These are phyloP conservation scores for Seladonia tumulorum DNA, from an alignment of 2,888 invertebrate species.

Conservation along the genomic window DNA sequence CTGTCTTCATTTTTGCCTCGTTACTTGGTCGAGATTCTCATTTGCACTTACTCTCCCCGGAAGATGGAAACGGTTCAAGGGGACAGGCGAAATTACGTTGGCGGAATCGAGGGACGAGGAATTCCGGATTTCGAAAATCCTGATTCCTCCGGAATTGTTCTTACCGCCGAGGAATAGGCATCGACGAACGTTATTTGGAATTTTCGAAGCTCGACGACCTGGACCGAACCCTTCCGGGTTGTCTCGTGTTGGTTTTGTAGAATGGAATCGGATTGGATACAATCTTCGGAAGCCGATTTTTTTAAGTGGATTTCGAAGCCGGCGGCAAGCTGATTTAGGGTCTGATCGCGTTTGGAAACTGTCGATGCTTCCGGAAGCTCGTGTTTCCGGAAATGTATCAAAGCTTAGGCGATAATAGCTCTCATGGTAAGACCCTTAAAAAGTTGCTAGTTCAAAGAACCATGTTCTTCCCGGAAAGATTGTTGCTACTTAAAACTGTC, in stretches of 20 bases:
- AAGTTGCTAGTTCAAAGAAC: background rate
- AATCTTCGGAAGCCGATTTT: background rate
- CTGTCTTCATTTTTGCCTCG: constrained; percentile 26
- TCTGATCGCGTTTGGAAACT: background rate
- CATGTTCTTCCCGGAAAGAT: background rate
- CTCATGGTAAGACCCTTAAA: background rate
- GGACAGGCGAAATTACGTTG: constrained; percentile 5
- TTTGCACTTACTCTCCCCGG: constrained; percentile 14
- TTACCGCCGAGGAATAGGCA: background rate
- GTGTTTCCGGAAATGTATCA: background rate
- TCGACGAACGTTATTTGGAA: background rate
- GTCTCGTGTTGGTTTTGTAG: background rate
- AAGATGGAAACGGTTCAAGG: constrained; percentile 2
- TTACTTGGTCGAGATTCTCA: background rate
- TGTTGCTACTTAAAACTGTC: background rate
- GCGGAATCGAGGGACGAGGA: background rate
- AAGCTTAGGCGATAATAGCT: background rate
- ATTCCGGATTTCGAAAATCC: background rate
- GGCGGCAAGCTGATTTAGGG: background rate
- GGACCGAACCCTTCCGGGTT: background rate
- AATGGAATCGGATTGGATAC: background rate
- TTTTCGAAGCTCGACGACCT: background rate
- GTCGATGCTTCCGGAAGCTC: background rate
- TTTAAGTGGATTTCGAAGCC: background rate
- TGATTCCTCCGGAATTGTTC: background rate